A percentile compares a stretch with the other conserved stretches of the same genome.
Conservation (phyloP, 2,797 vertebrate species). For the Poecilia wingei region DNA sequence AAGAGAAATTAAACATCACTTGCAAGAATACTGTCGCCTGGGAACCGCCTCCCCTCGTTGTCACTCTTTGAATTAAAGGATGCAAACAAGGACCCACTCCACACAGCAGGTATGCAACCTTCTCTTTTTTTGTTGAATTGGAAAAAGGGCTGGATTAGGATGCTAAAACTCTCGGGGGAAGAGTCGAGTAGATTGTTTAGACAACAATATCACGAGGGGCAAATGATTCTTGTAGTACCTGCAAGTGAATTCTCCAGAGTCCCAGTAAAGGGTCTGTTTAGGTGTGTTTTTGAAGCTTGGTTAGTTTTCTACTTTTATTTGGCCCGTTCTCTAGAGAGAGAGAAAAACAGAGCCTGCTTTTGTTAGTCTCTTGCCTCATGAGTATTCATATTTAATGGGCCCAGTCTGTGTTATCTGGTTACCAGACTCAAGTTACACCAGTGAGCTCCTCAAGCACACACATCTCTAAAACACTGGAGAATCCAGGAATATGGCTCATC, state of each 20-base stretch:
- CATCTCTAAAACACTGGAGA: slow-evolving; percentile 4
- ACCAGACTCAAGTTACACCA: slow-evolving; percentile 77
- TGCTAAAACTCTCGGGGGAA: slow-evolving; percentile 10
- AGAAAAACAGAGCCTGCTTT: slow-evolving; percentile 6
- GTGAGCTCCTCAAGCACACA: slow-evolving; percentile 24
- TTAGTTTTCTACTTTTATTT: background rate
- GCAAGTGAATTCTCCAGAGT: background rate
- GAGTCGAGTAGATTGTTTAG: slow-evolving; percentile 11
- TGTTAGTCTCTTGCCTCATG: slow-evolving; percentile 53
- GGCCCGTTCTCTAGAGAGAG: slow-evolving; percentile 3
- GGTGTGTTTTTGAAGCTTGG: background rate
- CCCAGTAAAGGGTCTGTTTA: background rate
- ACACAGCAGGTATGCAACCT: slow-evolving; percentile 66
- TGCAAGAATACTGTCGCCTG: slow-evolving; percentile 23
- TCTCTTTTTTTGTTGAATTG: slow-evolving; percentile 6
- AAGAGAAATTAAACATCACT: slow-evolving; percentile 78
- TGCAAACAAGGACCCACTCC: slow-evolving; percentile 6
- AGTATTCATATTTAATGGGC: slow-evolving; percentile 85
- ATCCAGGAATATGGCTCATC: background rate
- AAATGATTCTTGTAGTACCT: background rate
- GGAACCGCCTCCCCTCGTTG: slow-evolving; percentile 31
- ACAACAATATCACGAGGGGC: background rate
- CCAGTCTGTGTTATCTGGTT: slow-evolving; percentile 76
- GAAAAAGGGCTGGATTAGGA: background rate
- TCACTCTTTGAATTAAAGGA: slow-evolving; percentile 19